phyloP scores from a whole-genome alignment of 2,888 invertebrate genomes.

The Ypsolopha sequella region DNA sequence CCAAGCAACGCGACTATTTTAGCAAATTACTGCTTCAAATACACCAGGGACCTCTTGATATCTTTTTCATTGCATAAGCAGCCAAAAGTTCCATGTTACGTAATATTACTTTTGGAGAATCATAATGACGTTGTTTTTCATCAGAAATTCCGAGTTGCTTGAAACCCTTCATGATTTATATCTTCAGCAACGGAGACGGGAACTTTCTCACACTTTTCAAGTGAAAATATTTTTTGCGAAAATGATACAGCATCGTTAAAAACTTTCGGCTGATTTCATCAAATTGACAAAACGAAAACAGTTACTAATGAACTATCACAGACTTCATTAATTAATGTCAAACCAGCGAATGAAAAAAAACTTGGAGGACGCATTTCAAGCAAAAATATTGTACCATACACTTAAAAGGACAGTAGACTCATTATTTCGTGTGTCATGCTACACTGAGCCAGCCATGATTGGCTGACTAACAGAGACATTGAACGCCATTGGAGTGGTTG shows the following conservation, averaged over 20 bases:
- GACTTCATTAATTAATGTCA: no score
- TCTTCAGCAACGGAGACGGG: no score
- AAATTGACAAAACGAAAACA: background rate
- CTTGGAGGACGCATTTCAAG: no score
- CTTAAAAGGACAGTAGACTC: no score
- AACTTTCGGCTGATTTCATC: background rate
- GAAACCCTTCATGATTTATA: slow-evolving; percentile 33
- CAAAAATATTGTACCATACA: no score
- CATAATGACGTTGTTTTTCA: slow-evolving; percentile 42
- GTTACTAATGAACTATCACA: no score
- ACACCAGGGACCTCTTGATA: background rate
- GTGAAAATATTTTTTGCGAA: background rate
- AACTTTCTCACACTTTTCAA: background rate
- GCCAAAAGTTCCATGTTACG: slow-evolving; percentile 9
- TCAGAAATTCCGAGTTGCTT: slow-evolving; percentile 21
- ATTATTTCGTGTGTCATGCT: no score
- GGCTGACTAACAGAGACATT: no score
- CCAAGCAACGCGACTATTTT: background rate
- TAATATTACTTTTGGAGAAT: slow-evolving; percentile 22
- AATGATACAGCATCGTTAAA: background rate
- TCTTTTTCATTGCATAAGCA: background rate
- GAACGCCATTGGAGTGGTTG: no score
- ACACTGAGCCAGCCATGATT: no score
- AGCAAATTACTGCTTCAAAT: background rate
- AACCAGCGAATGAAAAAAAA: no score